Percentiles rank a stretch among this genome's conserved stretches.
Conservation (phyloP, 35 echinoderm and acorn worm genomes). For the Chiridota heheva region DNA sequence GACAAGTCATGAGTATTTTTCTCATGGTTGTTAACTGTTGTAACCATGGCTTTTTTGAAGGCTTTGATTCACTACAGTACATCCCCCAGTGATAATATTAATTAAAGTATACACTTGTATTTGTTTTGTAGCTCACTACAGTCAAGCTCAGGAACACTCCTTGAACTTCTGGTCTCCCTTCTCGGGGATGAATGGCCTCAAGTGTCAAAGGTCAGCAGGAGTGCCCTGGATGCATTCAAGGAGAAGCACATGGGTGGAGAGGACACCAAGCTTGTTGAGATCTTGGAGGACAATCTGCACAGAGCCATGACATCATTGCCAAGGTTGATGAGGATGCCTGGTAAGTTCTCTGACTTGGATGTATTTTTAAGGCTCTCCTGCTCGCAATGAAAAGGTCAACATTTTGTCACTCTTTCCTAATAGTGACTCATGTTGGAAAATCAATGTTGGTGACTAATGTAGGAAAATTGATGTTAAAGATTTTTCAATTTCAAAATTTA, state of each 20-base stretch:
- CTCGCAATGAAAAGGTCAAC: too few relatives aligned
- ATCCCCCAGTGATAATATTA: too few relatives aligned
- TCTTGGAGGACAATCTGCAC: constrained; percentile 81
- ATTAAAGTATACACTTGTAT: too few relatives aligned
- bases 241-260: constrained; percentile 38
- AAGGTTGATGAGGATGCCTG: constrained; percentile 71
- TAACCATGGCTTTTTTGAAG: too few relatives aligned
- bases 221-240: constrained; percentile 35
- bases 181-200: constrained; percentile 67
- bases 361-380: background rate
- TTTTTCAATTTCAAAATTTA: background rate
- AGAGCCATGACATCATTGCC: constrained; percentile 68
- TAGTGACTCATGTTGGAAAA: too few relatives aligned
- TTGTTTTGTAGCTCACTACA: constrained; percentile 73
- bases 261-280: constrained; percentile 52
- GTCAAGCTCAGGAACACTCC: constrained; percentile 43
- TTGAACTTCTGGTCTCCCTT: constrained; percentile 62
- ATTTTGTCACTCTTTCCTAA: too few relatives aligned
- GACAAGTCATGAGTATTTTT: too few relatives aligned
- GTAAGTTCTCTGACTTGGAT: constrained; percentile 22
- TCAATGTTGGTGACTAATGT: too few relatives aligned
- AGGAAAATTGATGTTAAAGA: background rate
- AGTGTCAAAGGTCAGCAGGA: constrained; percentile 40
- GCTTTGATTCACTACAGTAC: too few relatives aligned
- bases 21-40: too few relatives aligned